phyloP scores from a whole-genome alignment of 2,113 vertebrate genomes.

The Puffinus mauretanicus region DNA sequence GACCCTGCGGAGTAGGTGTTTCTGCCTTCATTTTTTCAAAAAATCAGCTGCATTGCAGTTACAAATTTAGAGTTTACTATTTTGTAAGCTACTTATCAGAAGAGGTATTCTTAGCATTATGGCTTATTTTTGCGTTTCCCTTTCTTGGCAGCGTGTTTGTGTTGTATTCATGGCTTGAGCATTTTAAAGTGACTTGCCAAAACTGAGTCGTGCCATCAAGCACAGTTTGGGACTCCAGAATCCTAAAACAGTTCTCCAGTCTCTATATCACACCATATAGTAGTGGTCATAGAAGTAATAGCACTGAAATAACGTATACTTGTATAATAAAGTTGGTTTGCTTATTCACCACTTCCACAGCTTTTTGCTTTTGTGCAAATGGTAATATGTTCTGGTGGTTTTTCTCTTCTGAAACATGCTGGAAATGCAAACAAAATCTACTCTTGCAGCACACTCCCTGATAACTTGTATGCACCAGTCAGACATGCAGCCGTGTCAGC shows the following conservation, averaged over 20 bases:
- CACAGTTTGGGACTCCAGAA: not conserved
- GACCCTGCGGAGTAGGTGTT: not conserved
- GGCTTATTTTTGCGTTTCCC: not conserved
- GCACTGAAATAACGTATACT: not conserved
- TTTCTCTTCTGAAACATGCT: not conserved
- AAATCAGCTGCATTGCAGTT: not conserved
- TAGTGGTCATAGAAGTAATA: not conserved
- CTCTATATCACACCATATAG: not conserved
- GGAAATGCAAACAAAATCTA: not conserved
- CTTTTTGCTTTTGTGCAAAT: not conserved
- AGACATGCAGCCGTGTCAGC: not conserved
- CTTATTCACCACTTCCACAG: not conserved
- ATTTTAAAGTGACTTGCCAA: not conserved
- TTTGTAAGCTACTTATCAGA: not conserved
- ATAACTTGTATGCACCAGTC: not conserved
- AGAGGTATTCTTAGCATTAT: not conserved
- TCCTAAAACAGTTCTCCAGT: not conserved
- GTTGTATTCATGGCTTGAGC: not conserved
- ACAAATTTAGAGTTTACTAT: not conserved
- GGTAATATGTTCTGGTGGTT: not conserved
- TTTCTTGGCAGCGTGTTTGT: not conserved
- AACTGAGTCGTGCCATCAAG: not conserved
- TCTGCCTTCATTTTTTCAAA: not conserved
- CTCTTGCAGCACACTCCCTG: not conserved
- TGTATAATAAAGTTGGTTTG: not conserved